Evolutionary conservation across 2,888 invertebrate genomes (phyloP).

Genomic region (Melipona bicolor): DNA sequence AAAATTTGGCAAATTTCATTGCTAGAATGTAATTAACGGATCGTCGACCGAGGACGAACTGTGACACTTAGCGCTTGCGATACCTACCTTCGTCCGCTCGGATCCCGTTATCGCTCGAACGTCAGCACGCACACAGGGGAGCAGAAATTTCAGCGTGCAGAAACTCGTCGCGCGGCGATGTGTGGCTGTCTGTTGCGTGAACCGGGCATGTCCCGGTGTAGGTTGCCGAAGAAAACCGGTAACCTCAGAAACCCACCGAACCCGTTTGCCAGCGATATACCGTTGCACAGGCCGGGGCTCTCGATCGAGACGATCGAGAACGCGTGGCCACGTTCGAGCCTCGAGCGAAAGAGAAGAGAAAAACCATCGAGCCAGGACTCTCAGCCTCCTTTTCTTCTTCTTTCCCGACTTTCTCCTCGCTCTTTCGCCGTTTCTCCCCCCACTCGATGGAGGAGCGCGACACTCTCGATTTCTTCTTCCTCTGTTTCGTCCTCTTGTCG

Average conservation of each 20-base stretch:
- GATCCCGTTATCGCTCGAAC: background rate
- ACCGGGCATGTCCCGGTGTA: slow-evolving; percentile 1
- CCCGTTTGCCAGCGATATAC: slow-evolving; percentile 69
- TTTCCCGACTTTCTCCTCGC: slow-evolving; percentile 16
- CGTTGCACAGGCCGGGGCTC: slow-evolving; percentile 65
- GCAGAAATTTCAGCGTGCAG: slow-evolving; percentile 25
- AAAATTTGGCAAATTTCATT: too few species aligned
- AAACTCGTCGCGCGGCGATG: slow-evolving; percentile 14
- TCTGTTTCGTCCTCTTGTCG: background rate
- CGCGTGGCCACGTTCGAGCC: slow-evolving; percentile 46
- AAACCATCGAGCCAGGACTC: slow-evolving; percentile 29
- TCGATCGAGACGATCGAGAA: slow-evolving; percentile 57
- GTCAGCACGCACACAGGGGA: slow-evolving; percentile 2
- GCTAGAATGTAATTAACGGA: too few species aligned
- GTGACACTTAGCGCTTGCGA: too few species aligned
- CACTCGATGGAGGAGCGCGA: too few species aligned
- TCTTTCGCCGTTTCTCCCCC: background rate
- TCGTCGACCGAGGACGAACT: too few species aligned
- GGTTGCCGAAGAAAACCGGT: slow-evolving; percentile 56
- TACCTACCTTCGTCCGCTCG: too few species aligned
- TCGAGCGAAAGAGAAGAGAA: slow-evolving; percentile 57
- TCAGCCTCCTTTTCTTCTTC: slow-evolving; percentile 16
- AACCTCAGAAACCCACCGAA: slow-evolving; percentile 42
- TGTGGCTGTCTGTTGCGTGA: slow-evolving; percentile 23
- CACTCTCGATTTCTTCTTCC: slow-evolving; percentile 51